Evolutionary conservation across 1,140 invertebrate species (phyloP).

Genomic region (Frieseomelitta varia): DNA sequence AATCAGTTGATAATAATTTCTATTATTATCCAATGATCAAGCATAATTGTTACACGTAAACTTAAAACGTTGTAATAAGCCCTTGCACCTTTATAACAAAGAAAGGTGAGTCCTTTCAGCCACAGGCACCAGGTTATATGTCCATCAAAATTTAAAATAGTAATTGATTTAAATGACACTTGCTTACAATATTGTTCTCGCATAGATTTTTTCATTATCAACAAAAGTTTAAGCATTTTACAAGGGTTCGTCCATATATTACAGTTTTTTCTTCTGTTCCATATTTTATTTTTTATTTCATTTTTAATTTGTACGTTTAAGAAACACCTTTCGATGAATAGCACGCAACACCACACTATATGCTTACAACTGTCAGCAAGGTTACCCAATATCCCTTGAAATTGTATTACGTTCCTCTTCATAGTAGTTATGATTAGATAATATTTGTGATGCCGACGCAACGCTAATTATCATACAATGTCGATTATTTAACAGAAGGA

Average conservation of each 20-base stretch:
- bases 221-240: conserved; percentile 81
- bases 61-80: conserved; percentile 70
- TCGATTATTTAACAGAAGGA: conserved; percentile 74
- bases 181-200: conserved; percentile 77
- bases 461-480: conserved; percentile 76
- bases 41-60: conserved; percentile 70
- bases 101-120: conserved; percentile 72
- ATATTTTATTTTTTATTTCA: conserved; percentile 64
- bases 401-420: conserved; percentile 64
- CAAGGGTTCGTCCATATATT: conserved; percentile 77
- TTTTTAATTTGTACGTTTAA: conserved; percentile 78
- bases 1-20: conserved; percentile 70
- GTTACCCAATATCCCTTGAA: conserved; percentile 68
- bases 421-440: conserved; percentile 73
- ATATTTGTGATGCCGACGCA: conserved; percentile 73
- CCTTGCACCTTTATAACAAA: conserved; percentile 71
- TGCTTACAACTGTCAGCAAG: conserved; percentile 64
- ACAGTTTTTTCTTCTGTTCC: conserved; percentile 64
- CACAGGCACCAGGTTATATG: conserved; percentile 78
- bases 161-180: conserved; percentile 78
- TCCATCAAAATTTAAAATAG: conserved; percentile 76
- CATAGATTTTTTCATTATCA: conserved; percentile 80
- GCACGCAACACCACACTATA: conserved; percentile 74
- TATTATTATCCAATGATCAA: conserved; percentile 69
- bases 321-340: conserved; percentile 78